phyloP scores from a whole-genome alignment of 2,888 invertebrate species.

The Hemithea aestivaria region DNA sequence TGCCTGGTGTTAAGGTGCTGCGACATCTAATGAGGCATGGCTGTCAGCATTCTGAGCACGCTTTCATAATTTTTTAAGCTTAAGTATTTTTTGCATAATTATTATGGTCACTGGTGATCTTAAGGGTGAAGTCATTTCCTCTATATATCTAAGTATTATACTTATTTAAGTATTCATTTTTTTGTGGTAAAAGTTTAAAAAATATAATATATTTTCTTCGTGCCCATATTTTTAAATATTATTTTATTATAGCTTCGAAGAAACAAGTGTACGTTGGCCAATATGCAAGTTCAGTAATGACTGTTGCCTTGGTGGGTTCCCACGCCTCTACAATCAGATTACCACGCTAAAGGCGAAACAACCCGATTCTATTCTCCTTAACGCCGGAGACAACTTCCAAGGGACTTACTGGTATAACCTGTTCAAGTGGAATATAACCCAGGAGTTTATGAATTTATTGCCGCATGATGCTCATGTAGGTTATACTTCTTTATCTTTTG shows the following conservation, averaged over 20 bases:
- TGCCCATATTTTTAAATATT: no score
- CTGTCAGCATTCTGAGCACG: no score
- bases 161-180: no score
- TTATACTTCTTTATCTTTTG: constrained; percentile 13
- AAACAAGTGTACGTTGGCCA: constrained; percentile 76
- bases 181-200: no score
- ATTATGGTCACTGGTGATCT: no score
- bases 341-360: constrained; percentile 64
- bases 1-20: no score
- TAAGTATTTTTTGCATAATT: no score
- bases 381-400: constrained; percentile 91
- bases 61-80: no score
- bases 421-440: constrained; percentile 86
- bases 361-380: constrained; percentile 83
- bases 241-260: constrained; percentile 83
- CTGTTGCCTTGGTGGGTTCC: constrained; percentile 84
- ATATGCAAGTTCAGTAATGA: constrained; percentile 72
- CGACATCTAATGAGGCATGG: no score
- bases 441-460: constrained; percentile 86
- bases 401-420: constrained; percentile 91
- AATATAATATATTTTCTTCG: no score
- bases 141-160: not conserved
- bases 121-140: no score
- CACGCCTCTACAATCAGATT: constrained; percentile 81
- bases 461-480: constrained; percentile 88